Base-by-base conservation (phyloP, 2,888 invertebrate species). In the Erebia epiphron region DNA sequence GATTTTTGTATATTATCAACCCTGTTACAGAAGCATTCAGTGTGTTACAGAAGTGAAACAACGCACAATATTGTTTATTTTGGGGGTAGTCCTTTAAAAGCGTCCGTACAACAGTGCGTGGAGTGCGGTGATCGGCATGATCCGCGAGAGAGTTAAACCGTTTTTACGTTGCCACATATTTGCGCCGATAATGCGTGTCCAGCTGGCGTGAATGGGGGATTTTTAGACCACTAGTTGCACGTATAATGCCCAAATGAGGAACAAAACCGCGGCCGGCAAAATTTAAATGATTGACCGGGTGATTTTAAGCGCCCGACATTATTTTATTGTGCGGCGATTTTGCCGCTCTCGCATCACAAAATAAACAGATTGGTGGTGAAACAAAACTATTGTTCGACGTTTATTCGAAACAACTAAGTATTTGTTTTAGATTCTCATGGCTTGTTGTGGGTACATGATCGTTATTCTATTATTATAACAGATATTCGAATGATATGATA, bases 161-260 rank as follows among this genome's bases (percentile, higher is more conserved):
- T 92, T 92, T 92, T 92, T 92, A 90, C 90, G 85, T 87, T 79
- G 83, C 85, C 86, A 79, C 86, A 85, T 87, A 88, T 89, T 87
- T 86, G 84, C 82, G 79, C 81, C 86, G 85, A 86, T 88, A 86
- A 90, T 87, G 85, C 73, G 69, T 71, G 73, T 68, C 71, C 68
- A 61, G 66, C 68, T 50, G 72, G 69, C 74, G 75, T 35, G 57
- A 57, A 67, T 57, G 66, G 66, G 50, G 72, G 72, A 70, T 76
- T 77, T 75, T 77, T 77, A 75, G 74, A 76, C 76, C 76, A 76
- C 76, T 73, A 75, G 76, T 76, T 76, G 76, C 70, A 49, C 35
- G 54, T 35, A 67, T 57, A 60, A 67, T 35, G 67, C 61, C 65
- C 70, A 70, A 73, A 73, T 71, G 71, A 67, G 58, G 68, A 62